These are phyloP conservation scores for Meteorus cinctellus DNA, from an alignment of 2,888 invertebrate species.

Conservation along the genomic window DNA sequence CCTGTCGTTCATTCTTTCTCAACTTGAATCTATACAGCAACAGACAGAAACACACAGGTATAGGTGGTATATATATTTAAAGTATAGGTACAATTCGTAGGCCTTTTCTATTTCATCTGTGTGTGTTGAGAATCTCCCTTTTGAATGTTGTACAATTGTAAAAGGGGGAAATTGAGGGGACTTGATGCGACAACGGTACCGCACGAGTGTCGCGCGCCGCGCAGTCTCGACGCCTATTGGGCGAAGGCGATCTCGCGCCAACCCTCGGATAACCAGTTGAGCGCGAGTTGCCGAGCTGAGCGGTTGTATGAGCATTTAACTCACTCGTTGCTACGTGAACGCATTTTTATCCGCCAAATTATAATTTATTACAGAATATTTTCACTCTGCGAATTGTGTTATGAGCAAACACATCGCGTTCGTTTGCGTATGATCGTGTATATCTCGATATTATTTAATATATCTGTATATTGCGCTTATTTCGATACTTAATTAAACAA, in stretches of 20 bases:
- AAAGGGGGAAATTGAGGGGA: slow-evolving; percentile 1
- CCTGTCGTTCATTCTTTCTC: neutral
- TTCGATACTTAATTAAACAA: no score
- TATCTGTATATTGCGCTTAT: no score
- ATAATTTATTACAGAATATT: slow-evolving; percentile 4
- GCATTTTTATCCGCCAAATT: slow-evolving; percentile 17
- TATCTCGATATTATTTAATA: neutral
- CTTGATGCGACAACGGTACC: slow-evolving; percentile 29
- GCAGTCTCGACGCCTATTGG: slow-evolving; percentile 68
- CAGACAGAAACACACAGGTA: neutral
- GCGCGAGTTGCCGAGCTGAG: slow-evolving; percentile 70
- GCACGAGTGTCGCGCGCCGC: slow-evolving; percentile 60
- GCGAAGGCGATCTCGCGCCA: slow-evolving; percentile 65
- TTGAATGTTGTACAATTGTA: slow-evolving; percentile 2
- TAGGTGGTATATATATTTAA: neutral
- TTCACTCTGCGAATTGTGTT: no score
- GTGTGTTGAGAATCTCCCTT: neutral
- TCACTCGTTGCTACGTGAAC: slow-evolving; percentile 42
- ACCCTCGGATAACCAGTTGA: slow-evolving; percentile 69
- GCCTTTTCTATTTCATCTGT: neutral
- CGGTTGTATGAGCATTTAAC: slow-evolving; percentile 56
- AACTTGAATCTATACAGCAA: neutral
- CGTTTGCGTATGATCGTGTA: neutral
- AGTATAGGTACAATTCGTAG: neutral
- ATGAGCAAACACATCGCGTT: no score